Percentiles rank a stretch among this genome's conserved stretches.
Conservation (phyloP, 2,888 invertebrate genomes). For the Drosophila demipolita region DNA sequence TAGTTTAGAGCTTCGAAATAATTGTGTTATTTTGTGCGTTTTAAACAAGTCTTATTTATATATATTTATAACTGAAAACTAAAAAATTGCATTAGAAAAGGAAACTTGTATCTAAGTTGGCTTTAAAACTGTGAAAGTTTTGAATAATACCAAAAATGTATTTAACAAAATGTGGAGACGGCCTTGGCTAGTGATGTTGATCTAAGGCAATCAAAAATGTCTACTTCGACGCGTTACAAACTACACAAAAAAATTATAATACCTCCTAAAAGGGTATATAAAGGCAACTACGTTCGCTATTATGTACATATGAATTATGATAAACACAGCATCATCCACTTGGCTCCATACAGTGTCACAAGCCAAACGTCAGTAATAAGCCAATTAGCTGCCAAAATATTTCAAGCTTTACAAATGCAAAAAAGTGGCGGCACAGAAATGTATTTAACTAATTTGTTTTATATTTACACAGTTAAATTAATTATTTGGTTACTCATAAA, state of each 20-base stretch:
- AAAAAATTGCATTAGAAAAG: no score
- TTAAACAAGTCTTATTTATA: no score
- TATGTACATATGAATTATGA: constrained; percentile 7
- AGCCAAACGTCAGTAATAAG: constrained; percentile 6
- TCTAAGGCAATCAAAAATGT: background rate
- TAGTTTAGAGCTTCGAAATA: background rate
- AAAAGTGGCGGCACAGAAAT: background rate
- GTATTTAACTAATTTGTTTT: background rate
- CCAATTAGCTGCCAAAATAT: background rate
- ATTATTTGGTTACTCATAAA: background rate
- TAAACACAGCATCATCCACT: constrained; percentile 31
- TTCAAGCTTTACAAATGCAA: background rate
- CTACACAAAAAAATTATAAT: background rate
- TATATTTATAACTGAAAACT: no score
- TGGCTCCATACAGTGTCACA: constrained; percentile 38
- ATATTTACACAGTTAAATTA: background rate
- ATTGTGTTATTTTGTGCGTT: background rate
- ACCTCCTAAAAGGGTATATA: background rate
- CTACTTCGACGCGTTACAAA: no score
- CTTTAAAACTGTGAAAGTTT: no score
- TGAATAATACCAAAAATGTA: background rate
- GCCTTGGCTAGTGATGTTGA: background rate
- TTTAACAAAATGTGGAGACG: background rate
- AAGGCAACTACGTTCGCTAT: background rate
- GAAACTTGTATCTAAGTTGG: no score